A percentile compares a stretch with the other conserved stretches of the same genome.
Conservation (phyloP, 2,888 invertebrate genomes). For the Meiosimyza platycephala region DNA sequence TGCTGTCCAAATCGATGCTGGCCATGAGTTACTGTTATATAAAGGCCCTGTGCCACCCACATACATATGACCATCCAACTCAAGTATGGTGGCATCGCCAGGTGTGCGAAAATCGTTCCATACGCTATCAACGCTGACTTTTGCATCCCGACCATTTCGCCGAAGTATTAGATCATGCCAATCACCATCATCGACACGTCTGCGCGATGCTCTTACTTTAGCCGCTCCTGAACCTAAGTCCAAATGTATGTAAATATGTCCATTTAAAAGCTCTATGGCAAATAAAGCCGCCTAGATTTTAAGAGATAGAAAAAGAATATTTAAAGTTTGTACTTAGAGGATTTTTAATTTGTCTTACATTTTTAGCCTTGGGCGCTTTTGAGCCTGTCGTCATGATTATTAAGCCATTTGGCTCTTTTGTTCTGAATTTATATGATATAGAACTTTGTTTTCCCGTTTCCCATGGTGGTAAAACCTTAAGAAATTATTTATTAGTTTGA, state of each 20-base stretch:
- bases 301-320: background rate
- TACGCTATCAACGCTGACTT: conserved; percentile 89
- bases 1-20: conserved; percentile 91
- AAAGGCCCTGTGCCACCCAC: conserved; percentile 89
- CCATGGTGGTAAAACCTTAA: conserved; percentile 82
- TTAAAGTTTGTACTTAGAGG: background rate
- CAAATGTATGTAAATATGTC: conserved; percentile 91
- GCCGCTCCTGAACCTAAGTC: conserved; percentile 93
- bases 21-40: conserved; percentile 81
- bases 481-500: background rate
- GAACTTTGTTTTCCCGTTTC: conserved; percentile 90
- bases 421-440: conserved; percentile 93
- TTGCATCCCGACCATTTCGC: conserved; percentile 84
- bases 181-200: conserved; percentile 88
- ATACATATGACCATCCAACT: conserved; percentile 88
- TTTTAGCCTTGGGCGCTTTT: conserved; percentile 78
- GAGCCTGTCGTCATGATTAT: conserved; percentile 91
- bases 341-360: conserved; percentile 49
- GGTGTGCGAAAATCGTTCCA: conserved; percentile 90
- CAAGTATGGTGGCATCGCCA: conserved; percentile 89
- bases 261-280: conserved; percentile 93
- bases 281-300: conserved; percentile 83
- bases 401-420: conserved; percentile 94
- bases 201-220: conserved; percentile 83
- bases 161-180: conserved; percentile 93